A percentile compares a stretch with the other conserved stretches of the same genome.
Conservation (phyloP, 2,888 invertebrate genomes). For the Nymphalis urticae region DNA sequence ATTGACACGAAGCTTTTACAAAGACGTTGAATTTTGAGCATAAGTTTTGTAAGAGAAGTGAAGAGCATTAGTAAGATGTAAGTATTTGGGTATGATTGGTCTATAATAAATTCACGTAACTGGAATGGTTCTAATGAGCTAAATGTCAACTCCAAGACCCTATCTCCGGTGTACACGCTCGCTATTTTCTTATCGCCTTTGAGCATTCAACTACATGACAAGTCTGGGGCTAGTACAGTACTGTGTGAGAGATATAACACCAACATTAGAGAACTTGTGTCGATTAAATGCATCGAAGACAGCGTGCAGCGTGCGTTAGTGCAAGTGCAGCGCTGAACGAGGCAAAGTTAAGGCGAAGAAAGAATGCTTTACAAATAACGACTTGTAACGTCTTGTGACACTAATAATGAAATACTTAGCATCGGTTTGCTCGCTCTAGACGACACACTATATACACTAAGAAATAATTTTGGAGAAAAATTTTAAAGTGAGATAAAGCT, state of each 20-base stretch:
- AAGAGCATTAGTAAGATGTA: no score
- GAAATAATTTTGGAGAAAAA: no score
- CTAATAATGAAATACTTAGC: neutral
- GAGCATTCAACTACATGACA: neutral
- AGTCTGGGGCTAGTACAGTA: neutral
- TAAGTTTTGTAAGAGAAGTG: no score
- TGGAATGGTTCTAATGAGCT: slow-evolving; percentile 6
- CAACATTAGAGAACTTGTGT: neutral
- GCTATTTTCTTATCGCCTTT: neutral
- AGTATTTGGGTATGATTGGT: neutral
- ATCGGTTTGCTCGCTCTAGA: neutral
- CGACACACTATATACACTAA: neutral
- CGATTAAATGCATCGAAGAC: no score
- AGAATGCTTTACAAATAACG: neutral
- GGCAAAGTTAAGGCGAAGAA: neutral
- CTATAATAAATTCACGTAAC: neutral
- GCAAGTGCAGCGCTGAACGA: neutral
- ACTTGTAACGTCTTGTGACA: neutral
- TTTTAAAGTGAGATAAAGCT: no score
- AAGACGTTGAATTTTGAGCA: no score
- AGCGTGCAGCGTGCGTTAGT: no score
- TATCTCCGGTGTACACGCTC: neutral
- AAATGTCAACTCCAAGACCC: slow-evolving; percentile 1
- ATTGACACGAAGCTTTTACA: no score
- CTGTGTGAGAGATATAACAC: neutral